phyloP scores from a whole-genome alignment of 2,888 invertebrate genomes.

The Tetranychus truncatus region DNA sequence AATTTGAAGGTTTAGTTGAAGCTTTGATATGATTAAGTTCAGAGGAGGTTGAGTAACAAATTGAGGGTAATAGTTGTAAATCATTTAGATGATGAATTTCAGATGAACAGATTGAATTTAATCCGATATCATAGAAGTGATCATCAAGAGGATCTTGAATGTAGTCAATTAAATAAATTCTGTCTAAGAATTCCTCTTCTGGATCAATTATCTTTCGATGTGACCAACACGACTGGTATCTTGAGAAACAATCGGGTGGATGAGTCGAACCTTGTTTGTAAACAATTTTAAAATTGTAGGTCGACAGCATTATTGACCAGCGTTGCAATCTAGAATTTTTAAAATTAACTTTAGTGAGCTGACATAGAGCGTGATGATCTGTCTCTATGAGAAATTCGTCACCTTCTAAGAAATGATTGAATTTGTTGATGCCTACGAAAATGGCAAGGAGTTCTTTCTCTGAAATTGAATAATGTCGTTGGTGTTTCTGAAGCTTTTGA shows the following conservation, averaged over 20 bases:
- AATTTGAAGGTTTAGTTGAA: no score
- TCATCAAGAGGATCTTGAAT: no score
- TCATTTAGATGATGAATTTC: no score
- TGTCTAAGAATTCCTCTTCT: background rate
- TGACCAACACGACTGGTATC: background rate
- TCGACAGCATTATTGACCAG: background rate
- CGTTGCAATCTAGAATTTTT: background rate
- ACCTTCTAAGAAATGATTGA: background rate
- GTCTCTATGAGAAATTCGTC: background rate
- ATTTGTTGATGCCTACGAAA: background rate
- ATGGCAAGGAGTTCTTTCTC: background rate
- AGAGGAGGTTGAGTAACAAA: no score
- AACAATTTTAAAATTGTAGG: background rate
- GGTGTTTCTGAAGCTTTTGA: background rate
- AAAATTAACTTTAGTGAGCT: background rate
- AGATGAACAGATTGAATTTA: background rate
- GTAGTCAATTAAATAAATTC: no score
- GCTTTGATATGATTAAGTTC: no score
- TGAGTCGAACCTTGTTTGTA: background rate
- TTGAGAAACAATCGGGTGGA: background rate
- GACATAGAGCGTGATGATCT: background rate
- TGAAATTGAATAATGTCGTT: background rate
- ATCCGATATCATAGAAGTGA: background rate
- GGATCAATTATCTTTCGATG: background rate
- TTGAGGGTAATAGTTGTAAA: no score